These are phyloP conservation scores for Seriola aureovittata DNA, from an alignment of 2,113 vertebrate genomes.

Conservation along the genomic window DNA sequence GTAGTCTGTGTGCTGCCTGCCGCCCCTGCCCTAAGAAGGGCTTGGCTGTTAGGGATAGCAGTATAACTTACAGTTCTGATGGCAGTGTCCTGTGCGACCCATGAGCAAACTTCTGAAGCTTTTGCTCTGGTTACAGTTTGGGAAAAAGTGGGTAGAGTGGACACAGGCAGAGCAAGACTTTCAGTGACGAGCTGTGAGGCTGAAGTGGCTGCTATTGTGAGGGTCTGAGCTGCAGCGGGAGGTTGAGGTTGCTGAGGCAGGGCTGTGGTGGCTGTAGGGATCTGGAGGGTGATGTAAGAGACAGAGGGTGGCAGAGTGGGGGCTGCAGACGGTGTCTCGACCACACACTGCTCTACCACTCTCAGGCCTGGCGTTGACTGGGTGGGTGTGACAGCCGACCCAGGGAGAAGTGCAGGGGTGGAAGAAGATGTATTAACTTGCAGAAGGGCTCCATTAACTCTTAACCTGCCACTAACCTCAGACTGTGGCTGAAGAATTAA, in stretches of 20 bases:
- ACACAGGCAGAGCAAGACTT: constrained; percentile 28
- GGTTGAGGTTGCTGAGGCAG: constrained; percentile 73
- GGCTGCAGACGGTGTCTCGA: constrained; percentile 63
- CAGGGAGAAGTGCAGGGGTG: constrained; percentile 81
- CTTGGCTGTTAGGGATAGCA: constrained; percentile 73
- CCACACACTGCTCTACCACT: constrained; percentile 81
- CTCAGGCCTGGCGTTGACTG: constrained; percentile 83
- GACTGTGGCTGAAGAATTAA: constrained; percentile 89
- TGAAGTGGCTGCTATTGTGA: constrained; percentile 64
- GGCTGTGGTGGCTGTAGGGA: constrained; percentile 75
- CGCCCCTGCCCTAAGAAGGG: constrained; percentile 75
- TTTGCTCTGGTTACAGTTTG: constrained; percentile 47
- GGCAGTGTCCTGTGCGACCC: constrained; percentile 51
- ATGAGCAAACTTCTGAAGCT: constrained; percentile 52
- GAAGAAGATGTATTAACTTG: constrained; percentile 85
- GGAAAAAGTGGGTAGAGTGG: constrained; percentile 45
- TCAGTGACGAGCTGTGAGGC: constrained; percentile 51
- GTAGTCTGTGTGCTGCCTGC: constrained; percentile 95
- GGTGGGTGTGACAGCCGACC: constrained; percentile 81
- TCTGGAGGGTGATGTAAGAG: constrained; percentile 85
- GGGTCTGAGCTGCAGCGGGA: constrained; percentile 55
- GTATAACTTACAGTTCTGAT: constrained; percentile 70
- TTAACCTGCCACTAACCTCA: constrained; percentile 86
- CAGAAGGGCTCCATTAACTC: constrained; percentile 86
- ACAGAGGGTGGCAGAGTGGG: constrained; percentile 78